Evolutionary conservation across 2,113 vertebrate genomes (phyloP).

Genomic region (Calcarius ornatus): DNA sequence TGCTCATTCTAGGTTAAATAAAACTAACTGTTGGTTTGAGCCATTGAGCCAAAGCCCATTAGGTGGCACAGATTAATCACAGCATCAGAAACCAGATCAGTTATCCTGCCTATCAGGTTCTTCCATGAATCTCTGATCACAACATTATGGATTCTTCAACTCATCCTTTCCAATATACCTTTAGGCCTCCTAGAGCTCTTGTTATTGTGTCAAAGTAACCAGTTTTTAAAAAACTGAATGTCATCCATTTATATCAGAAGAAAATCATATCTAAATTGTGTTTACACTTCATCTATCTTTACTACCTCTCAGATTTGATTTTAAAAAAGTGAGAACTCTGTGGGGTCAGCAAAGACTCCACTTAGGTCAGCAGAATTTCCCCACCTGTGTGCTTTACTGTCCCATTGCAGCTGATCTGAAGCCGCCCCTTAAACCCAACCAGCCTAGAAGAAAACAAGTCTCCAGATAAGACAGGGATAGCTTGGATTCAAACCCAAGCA

Average conservation of each 20-base stretch:
- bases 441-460: background rate
- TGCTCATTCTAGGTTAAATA: background rate
- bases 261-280: background rate
- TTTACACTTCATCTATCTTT: background rate
- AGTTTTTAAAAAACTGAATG: background rate
- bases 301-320: background rate
- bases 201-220: background rate
- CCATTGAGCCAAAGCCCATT: background rate
- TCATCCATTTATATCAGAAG: background rate
- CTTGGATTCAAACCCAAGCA: background rate
- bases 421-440: background rate
- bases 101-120: background rate
- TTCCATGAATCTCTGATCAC: background rate
- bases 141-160: background rate
- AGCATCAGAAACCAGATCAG: background rate
- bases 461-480: background rate
- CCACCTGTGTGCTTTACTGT: rapidly evolving
- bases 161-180: background rate
- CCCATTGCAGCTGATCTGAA: background rate
- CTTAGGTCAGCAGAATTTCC: background rate
- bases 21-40: background rate
- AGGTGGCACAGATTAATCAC: background rate
- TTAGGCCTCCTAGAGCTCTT: background rate
- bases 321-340: background rate
- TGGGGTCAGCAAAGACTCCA: background rate